phyloP scores from a whole-genome alignment of 2,797 vertebrate genomes.

The Onychomys torridus region DNA sequence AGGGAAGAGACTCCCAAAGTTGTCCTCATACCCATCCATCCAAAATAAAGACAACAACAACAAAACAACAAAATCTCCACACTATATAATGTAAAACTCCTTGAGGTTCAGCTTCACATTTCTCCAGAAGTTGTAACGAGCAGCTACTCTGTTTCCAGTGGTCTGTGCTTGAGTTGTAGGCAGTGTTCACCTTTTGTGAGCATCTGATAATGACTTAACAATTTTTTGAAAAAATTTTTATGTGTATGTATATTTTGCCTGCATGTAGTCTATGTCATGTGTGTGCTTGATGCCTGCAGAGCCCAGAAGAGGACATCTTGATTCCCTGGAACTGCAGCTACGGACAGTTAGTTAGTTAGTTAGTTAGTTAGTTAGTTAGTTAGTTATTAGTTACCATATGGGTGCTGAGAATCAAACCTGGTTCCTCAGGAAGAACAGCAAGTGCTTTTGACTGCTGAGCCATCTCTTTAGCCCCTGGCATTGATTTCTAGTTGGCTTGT shows the following conservation, averaged over 20 bases:
- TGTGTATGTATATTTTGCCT: too few relatives aligned
- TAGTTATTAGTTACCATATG: not conserved
- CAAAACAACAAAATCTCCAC: not conserved
- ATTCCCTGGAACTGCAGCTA: not conserved
- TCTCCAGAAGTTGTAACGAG: not conserved
- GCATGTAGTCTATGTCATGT: not conserved
- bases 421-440: not conserved
- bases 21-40: not conserved
- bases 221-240: not conserved
- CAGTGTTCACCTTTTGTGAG: not conserved
- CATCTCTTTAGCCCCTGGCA: not conserved
- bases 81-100: not conserved
- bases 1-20: not conserved
- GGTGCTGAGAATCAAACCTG: not conserved
- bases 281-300: not conserved
- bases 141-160: not conserved
- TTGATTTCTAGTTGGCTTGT: not conserved
- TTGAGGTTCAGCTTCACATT: not conserved
- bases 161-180: not conserved
- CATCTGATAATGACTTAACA: not conserved
- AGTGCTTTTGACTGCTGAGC: not conserved
- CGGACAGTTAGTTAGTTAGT: not conserved
- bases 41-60: not conserved
- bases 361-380: not conserved
- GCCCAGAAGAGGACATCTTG: not conserved